Percentiles rank a stretch among this genome's conserved stretches.
These are phyloP conservation scores for Acanthosoma haemorrhoidale DNA, from an alignment of 2,888 invertebrate species.

Conservation along the genomic window DNA sequence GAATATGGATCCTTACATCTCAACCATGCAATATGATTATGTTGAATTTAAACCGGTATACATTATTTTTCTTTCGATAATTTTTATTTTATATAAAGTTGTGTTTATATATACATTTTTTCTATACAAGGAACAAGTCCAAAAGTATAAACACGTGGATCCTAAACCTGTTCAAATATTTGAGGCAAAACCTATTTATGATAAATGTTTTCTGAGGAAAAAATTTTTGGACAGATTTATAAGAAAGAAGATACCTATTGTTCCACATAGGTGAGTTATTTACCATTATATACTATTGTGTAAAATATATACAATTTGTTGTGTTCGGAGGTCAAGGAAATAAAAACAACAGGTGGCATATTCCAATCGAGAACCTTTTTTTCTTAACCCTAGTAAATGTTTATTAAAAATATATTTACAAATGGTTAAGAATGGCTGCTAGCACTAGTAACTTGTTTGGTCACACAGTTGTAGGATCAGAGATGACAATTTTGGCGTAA, in stretches of 20 bases:
- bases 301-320: too few relatives aligned
- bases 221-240: slow-evolving; percentile 15
- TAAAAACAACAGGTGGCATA: too few relatives aligned
- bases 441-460: too few relatives aligned
- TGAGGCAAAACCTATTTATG: not conserved
- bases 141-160: not conserved
- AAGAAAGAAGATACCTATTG: slow-evolving; percentile 6
- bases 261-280: slow-evolving; percentile 10
- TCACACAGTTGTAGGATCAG: too few relatives aligned
- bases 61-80: not conserved
- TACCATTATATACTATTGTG: too few relatives aligned
- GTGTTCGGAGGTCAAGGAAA: too few relatives aligned
- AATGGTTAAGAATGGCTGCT: too few relatives aligned
- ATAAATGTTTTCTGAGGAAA: not conserved
- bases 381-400: too few relatives aligned
- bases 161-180: not conserved
- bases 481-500: too few relatives aligned
- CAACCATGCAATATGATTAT: slow-evolving; percentile 1
- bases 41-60: not conserved
- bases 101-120: not conserved
- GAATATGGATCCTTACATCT: slow-evolving; percentile 6
- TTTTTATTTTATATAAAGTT: not conserved
- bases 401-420: too few relatives aligned
- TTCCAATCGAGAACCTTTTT: too few relatives aligned
- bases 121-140: not conserved